Evolutionary conservation across 2,888 invertebrate species (phyloP).

Genomic region (Polydrusus cervinus): DNA sequence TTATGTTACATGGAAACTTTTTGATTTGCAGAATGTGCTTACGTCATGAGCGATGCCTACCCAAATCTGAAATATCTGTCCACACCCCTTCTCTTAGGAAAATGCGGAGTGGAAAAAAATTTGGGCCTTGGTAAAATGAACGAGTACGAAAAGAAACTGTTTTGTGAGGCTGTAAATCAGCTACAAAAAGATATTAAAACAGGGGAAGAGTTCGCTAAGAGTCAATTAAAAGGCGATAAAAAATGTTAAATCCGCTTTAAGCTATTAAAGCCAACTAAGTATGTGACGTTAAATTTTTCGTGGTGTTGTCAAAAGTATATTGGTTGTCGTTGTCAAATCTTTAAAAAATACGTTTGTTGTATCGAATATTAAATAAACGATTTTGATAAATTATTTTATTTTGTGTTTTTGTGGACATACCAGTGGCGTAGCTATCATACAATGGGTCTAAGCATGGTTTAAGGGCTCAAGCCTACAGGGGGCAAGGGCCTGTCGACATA

Average conservation of each 20-base stretch:
- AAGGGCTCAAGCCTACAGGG: too few relatives aligned
- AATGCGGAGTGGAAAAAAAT: constrained; percentile 91
- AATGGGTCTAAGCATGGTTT: too few relatives aligned
- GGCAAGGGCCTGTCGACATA: too few relatives aligned
- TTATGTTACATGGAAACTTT: background rate
- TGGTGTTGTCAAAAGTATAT: too few relatives aligned
- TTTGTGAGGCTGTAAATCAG: constrained; percentile 90
- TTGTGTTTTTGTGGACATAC: too few relatives aligned
- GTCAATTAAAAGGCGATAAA: constrained; percentile 3
- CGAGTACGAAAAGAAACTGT: constrained; percentile 84
- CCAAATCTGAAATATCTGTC: constrained; percentile 93
- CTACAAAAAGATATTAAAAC: constrained; percentile 92
- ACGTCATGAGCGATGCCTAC: constrained; percentile 81
- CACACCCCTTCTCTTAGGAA: constrained; percentile 89
- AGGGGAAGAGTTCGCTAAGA: constrained; percentile 86
- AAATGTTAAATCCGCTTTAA: background rate
- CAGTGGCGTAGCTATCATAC: too few relatives aligned
- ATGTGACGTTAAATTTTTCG: too few relatives aligned
- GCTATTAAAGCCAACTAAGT: background rate
- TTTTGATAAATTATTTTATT: too few relatives aligned
- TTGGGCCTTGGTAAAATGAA: constrained; percentile 89
- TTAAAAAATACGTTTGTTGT: too few relatives aligned
- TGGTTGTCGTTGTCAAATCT: too few relatives aligned
- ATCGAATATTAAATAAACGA: too few relatives aligned
- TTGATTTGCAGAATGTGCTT: constrained; percentile 85